Conservation (phyloP, 2,888 invertebrate species). For the Augiades crinisus region DNA sequence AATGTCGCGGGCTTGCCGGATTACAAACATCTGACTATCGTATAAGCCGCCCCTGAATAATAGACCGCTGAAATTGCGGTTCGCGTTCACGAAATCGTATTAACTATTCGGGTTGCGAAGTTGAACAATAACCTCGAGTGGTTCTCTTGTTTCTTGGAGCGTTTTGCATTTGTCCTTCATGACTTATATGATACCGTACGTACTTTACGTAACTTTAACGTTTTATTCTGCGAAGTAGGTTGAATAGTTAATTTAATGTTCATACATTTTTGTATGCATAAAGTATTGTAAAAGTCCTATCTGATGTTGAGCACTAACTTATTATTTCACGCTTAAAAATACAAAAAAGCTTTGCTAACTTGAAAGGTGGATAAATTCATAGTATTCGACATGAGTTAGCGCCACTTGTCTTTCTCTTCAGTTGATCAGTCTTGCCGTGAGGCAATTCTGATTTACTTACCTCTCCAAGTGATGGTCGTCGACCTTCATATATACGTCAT, state of each 20-base stretch:
- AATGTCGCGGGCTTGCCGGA: constrained; percentile 75
- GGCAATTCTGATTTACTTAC: no score
- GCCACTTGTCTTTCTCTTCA: no score
- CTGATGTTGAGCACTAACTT: no score
- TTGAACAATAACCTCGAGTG: constrained; percentile 24
- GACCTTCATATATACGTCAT: no score
- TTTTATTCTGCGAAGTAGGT: background rate
- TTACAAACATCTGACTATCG: constrained; percentile 75
- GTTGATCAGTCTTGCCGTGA: no score
- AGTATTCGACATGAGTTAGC: no score
- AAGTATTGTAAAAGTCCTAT: no score
- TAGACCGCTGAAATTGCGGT: constrained; percentile 25
- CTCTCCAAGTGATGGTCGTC: no score
- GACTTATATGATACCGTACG: constrained; percentile 2
- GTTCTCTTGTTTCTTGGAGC: constrained; percentile 21
- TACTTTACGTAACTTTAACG: background rate
- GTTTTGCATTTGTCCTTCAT: constrained; percentile 22
- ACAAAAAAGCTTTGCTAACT: no score
- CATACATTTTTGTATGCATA: background rate
- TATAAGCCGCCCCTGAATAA: constrained; percentile 47
- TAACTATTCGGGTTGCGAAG: constrained; percentile 26
- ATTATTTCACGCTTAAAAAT: no score
- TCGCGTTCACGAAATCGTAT: constrained; percentile 24
- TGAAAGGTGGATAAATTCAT: no score
- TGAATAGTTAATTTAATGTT: background rate